Conservation (phyloP, 2,113 vertebrate genomes). For the Hemiscyllium ocellatum region DNA sequence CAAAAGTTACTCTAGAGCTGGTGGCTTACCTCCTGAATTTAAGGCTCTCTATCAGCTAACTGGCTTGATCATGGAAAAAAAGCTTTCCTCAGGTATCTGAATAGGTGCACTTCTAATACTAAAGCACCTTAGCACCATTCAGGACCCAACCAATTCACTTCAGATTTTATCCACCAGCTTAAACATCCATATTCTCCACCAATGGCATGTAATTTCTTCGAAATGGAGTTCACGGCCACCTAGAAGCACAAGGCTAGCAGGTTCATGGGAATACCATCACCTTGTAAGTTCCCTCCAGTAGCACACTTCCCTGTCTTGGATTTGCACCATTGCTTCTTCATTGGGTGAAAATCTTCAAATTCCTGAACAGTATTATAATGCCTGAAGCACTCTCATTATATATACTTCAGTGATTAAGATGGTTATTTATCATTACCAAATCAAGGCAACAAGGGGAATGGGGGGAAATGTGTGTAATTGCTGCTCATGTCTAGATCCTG, state of each 20-base stretch:
- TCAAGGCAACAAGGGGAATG: not conserved
- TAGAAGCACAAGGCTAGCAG: not conserved
- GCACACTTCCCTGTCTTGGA: not conserved
- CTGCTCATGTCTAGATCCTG: not conserved
- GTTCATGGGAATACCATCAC: not conserved
- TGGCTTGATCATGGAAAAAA: not conserved
- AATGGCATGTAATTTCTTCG: not conserved
- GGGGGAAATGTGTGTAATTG: not conserved
- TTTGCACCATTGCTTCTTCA: not conserved
- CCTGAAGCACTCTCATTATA: not conserved
- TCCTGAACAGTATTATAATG: not conserved
- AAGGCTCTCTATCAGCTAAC: not conserved
- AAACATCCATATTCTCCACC: not conserved
- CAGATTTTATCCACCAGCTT: not conserved
- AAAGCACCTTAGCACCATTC: not conserved
- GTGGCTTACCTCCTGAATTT: not conserved
- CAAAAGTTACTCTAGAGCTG: not conserved
- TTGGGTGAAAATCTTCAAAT: not conserved
- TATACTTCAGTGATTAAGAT: not conserved
- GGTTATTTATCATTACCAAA: not conserved
- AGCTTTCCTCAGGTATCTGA: not conserved
- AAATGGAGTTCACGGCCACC: too few relatives aligned
- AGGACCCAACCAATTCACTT: not conserved
- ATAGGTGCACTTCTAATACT: not conserved
- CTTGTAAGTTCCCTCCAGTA: not conserved